Conservation (phyloP, 2,797 vertebrate species). For the Peromyscus attwateri region DNA sequence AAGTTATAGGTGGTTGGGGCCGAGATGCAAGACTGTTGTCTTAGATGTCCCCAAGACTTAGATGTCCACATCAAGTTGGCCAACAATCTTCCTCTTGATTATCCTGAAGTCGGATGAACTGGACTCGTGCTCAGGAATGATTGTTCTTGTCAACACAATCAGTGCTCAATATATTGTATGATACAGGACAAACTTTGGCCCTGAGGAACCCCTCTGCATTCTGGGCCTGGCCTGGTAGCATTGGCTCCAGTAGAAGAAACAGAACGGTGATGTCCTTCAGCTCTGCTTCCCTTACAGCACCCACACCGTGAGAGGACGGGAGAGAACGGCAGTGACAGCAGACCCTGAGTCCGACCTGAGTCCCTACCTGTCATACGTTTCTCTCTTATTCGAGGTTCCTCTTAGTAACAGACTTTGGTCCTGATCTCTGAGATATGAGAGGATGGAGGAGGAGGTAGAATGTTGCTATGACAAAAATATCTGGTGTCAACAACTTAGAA, state of each 20-base stretch:
- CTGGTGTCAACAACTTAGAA: not conserved
- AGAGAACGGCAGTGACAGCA: not conserved
- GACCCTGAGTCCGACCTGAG: not conserved
- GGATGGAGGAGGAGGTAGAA: not conserved
- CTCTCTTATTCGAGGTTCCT: not conserved
- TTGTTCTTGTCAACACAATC: too few relatives aligned
- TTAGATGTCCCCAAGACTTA: not conserved
- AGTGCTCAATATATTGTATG: not conserved
- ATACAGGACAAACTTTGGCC: not conserved
- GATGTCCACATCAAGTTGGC: not conserved
- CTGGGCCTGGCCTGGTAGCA: not conserved
- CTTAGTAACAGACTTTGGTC: not conserved
- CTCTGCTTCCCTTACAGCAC: not conserved
- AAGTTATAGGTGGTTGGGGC: not conserved
- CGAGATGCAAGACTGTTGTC: too few relatives aligned
- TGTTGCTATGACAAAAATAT: not conserved
- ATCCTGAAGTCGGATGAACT: not conserved
- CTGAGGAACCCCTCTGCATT: not conserved
- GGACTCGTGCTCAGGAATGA: not conserved
- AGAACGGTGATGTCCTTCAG: not conserved
- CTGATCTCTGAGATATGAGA: not conserved
- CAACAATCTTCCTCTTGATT: not conserved
- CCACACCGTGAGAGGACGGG: not conserved
- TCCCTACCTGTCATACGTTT: not conserved
- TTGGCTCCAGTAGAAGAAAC: not conserved